These are phyloP conservation scores for Arge pagana DNA, from an alignment of 2,888 invertebrate genomes.

Conservation along the genomic window DNA sequence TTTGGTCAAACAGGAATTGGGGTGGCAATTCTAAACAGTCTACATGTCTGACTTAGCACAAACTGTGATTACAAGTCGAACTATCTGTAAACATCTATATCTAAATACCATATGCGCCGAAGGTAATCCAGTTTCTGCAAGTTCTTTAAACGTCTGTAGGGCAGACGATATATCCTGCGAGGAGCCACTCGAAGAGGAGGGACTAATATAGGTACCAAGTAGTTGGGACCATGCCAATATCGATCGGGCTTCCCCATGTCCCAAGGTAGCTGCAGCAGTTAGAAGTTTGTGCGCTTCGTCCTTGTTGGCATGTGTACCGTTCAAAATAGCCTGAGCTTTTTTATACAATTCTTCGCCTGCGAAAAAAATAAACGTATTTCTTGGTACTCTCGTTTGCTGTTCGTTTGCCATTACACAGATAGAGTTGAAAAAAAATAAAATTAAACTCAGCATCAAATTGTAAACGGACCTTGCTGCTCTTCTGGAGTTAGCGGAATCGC, in stretches of 20 bases:
- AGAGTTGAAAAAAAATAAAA: background rate
- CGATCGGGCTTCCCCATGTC: constrained; percentile 81
- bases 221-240: constrained; percentile 87
- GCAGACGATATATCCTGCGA: constrained; percentile 79
- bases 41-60: too few species aligned
- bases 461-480: constrained; percentile 67
- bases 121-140: constrained; percentile 78
- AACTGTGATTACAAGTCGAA: background rate
- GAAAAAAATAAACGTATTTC: constrained; percentile 33
- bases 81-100: background rate
- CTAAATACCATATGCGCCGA: constrained; percentile 82
- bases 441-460: background rate
- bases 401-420: background rate
- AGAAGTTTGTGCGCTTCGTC: constrained; percentile 76
- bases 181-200: constrained; percentile 39
- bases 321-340: constrained; percentile 70
- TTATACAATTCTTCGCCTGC: constrained; percentile 78
- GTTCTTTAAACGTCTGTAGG: constrained; percentile 72
- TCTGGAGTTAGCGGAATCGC: constrained; percentile 66
- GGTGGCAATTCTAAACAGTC: background rate
- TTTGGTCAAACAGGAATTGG: constrained; percentile 9
- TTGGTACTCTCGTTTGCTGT: background rate
- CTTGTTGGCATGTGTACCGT: constrained; percentile 74
- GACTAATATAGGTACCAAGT: constrained; percentile 74
- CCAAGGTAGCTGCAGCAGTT: constrained; percentile 77